Base-by-base conservation (phyloP, 2,888 invertebrate genomes). In the Lasioglossum zephyrum region DNA sequence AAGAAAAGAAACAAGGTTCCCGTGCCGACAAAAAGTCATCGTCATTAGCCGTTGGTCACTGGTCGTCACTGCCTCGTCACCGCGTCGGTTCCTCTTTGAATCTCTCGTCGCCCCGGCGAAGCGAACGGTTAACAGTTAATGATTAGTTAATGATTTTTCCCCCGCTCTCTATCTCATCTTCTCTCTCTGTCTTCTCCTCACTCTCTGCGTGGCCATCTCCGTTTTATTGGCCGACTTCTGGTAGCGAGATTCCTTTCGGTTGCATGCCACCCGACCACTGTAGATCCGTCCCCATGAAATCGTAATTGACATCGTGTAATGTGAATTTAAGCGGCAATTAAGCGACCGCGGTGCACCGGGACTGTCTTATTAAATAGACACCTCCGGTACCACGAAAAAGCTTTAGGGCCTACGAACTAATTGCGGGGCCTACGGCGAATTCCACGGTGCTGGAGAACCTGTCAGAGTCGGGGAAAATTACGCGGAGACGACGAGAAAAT, bases 11-110 rank as follows among this genome's bases (percentile, higher is more conserved):
- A 81, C 82, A 85, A 85, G 86, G 88, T 89, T 69, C 16, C 73
- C 44, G 26, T 47, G 66, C 31, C 53, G 47, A 74, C 72, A 84
- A 84, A 84, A 78, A 84, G 84, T 91, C 90, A 92, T 91, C 92
- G 91, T 93, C 93, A 93, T 94, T 93, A 93, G 91, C 90, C 89
- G 90, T 91, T 91, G 91, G 92, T 92, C 92, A 92, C 92, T 92
- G 82, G 82, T 77, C 79, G 66, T 77, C 79, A 79, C 13, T 88
- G 87, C 85, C 83, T 86, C 88, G 88, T 88, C 85, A 81, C 75
- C 77, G 74, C 70, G 84, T 84, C 86, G 80, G 79, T 18, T 73
- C 63, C 83, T 69, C 84, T 78, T 82, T 85, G 69, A 76, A 63
- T 79, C 82, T 83, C 63, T 72, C 79, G 79, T 79, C 73, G 84